Conservation (phyloP, 1,140 invertebrate genomes). For the Coptotermes formosanus region DNA sequence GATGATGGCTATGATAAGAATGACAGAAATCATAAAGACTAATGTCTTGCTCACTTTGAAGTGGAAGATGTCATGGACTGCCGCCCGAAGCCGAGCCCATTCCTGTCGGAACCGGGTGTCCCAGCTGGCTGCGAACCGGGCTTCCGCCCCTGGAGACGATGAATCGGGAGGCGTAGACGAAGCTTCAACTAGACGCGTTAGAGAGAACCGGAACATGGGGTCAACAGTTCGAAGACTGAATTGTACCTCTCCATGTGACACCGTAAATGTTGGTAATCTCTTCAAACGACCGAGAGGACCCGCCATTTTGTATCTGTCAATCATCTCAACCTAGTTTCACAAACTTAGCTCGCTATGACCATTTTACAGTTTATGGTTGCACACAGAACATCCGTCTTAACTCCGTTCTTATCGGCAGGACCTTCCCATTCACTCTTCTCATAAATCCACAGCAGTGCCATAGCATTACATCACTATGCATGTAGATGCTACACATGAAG, state of each 20-base stretch:
- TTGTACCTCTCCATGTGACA: neutral
- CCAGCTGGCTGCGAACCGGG: slow-evolving; percentile 24
- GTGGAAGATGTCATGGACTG: neutral
- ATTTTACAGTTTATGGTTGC: no score
- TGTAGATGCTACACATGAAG: no score
- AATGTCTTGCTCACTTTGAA: slow-evolving; percentile 2
- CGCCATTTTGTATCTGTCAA: neutral
- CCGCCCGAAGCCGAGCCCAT: neutral
- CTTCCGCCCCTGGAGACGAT: slow-evolving; percentile 19
- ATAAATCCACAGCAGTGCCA: no score
- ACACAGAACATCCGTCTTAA: no score
- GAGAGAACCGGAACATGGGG: slow-evolving; percentile 28
- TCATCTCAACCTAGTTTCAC: no score
- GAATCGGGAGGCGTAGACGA: neutral
- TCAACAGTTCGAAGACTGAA: slow-evolving; percentile 22
- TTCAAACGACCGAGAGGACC: neutral
- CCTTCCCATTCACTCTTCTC: no score
- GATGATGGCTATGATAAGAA: no score
- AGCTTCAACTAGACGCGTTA: slow-evolving; percentile 23
- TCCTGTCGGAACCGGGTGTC: slow-evolving; percentile 1
- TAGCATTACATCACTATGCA: no score
- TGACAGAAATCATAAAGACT: neutral
- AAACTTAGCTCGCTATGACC: no score
- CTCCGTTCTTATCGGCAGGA: no score
- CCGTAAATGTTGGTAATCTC: neutral